These are phyloP conservation scores for Dromaius novaehollandiae DNA, from an alignment of 2,113 vertebrate species.

Conservation along the genomic window DNA sequence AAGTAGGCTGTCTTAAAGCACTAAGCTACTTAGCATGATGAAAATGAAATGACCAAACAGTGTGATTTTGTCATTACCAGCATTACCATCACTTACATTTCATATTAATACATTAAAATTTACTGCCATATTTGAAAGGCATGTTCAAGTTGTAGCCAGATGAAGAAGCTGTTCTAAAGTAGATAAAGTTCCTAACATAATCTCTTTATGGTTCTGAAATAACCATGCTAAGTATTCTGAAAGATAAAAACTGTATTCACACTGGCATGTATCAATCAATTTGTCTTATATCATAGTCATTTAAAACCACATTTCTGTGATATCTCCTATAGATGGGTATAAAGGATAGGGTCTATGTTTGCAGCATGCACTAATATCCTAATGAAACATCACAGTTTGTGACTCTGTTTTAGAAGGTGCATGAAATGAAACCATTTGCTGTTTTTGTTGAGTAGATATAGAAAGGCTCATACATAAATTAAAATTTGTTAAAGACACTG, in stretches of 20 bases:
- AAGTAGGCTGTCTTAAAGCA: not conserved
- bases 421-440: not conserved
- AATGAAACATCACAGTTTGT: not conserved
- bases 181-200: not conserved
- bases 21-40: not conserved
- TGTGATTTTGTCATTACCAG: not conserved
- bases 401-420: not conserved
- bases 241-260: not conserved
- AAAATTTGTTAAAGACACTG: not conserved
- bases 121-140: not conserved
- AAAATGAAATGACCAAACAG: not conserved
- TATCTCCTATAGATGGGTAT: not conserved
- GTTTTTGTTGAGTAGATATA: not conserved
- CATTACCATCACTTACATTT: not conserved
- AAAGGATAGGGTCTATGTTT: not conserved
- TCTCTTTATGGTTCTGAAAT: not conserved
- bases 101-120: not conserved
- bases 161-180: not conserved
- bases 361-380: not conserved
- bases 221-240: not conserved
- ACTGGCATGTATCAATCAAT: not conserved
- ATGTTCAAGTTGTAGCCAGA: not conserved
- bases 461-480: not conserved
- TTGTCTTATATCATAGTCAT: not conserved
- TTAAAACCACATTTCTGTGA: not conserved